These are phyloP conservation scores for Podilymbus podiceps DNA, from an alignment of 2,113 vertebrate genomes.

Conservation along the genomic window DNA sequence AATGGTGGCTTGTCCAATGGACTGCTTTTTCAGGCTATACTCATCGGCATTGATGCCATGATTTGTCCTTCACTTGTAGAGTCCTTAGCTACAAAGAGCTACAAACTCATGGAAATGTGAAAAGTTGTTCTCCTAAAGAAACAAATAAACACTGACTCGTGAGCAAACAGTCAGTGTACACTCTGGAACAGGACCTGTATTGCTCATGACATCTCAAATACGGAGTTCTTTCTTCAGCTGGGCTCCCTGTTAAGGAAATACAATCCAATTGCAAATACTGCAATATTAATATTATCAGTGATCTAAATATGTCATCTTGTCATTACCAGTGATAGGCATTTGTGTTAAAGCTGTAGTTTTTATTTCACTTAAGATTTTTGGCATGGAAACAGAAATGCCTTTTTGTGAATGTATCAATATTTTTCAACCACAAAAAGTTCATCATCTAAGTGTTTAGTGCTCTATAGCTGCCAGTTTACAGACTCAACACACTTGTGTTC, in stretches of 20 bases:
- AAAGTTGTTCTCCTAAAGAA: neutral
- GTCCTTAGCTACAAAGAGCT: neutral
- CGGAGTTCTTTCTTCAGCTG: neutral
- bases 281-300: neutral
- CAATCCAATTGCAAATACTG: neutral
- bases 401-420: neutral
- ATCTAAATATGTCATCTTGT: neutral
- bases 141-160: neutral
- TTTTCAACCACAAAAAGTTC: neutral
- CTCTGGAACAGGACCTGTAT: neutral
- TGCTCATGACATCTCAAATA: neutral
- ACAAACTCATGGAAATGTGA: neutral
- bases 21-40: neutral
- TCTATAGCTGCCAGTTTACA: neutral
- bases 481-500: neutral
- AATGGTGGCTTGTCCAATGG: neutral
- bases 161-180: neutral
- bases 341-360: neutral
- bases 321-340: neutral
- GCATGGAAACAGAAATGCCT: neutral
- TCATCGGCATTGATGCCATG: neutral
- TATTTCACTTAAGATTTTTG: constrained; percentile 8
- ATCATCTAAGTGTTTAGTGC: neutral
- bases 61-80: neutral
- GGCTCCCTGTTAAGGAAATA: neutral